These are phyloP conservation scores for Micromesistius poutassou DNA, from an alignment of 2,797 vertebrate genomes.

Conservation along the genomic window DNA sequence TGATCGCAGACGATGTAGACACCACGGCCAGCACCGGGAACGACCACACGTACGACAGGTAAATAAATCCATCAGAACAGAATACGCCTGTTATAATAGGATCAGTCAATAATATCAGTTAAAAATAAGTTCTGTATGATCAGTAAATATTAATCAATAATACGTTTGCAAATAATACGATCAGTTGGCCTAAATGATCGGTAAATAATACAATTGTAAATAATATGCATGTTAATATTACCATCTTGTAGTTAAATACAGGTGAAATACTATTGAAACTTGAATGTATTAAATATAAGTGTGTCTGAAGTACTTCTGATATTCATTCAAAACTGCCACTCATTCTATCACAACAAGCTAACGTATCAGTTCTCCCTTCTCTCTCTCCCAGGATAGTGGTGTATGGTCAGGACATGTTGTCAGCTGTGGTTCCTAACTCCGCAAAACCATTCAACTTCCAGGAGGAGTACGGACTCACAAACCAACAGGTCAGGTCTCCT, in stretches of 20 bases:
- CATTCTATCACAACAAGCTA: background rate
- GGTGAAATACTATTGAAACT: background rate
- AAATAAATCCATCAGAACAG: background rate
- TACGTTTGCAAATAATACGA: no score
- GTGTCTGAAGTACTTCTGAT: no score
- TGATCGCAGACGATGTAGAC: constrained; percentile 74
- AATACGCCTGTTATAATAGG: no score
- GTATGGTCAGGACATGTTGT: constrained; percentile 68
- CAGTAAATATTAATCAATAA: no score
- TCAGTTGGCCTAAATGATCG: no score
- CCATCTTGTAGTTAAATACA: background rate
- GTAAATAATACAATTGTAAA: no score
- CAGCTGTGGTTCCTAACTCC: constrained; percentile 59
- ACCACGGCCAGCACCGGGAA: constrained; percentile 71
- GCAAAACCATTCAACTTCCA: constrained; percentile 77
- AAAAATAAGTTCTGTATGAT: no score
- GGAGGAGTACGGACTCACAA: constrained; percentile 49
- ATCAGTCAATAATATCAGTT: no score
- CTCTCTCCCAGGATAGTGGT: constrained; percentile 69
- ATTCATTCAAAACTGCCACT: background rate
- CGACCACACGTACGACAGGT: constrained; percentile 76
- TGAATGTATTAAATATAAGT: no score
- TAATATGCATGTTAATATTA: background rate
- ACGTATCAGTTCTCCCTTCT: background rate
- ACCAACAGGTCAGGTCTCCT: constrained; percentile 48